Conservation (phyloP, 2,888 invertebrate genomes). For the Drosophila greeni region DNA sequence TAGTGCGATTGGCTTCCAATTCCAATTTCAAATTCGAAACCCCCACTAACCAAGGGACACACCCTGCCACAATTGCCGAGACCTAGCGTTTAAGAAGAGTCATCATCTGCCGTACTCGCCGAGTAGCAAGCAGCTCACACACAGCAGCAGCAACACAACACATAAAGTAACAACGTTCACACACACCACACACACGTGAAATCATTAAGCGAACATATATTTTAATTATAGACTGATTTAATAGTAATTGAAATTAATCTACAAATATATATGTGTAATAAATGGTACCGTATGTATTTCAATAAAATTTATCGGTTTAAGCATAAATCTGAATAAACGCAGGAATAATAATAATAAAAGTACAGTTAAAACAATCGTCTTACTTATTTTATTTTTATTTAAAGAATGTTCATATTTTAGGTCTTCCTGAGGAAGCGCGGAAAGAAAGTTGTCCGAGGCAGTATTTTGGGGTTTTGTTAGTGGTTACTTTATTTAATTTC, state of each 20-base stretch:
- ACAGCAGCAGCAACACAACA: constrained; percentile 33
- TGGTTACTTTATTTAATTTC: constrained; percentile 25
- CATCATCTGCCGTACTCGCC: constrained; percentile 41
- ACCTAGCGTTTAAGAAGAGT: constrained; percentile 41
- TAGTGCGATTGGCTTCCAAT: constrained; percentile 37
- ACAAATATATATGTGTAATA: constrained; percentile 59
- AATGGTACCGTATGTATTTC: constrained; percentile 52
- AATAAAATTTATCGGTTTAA: constrained; percentile 55
- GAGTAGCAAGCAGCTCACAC: constrained; percentile 48
- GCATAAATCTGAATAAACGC: constrained; percentile 69
- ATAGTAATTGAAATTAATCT: constrained; percentile 79
- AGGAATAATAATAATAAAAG: constrained; percentile 64
- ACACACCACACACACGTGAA: constrained; percentile 48
- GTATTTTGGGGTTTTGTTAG: not conserved
- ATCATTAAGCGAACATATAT: constrained; percentile 73
- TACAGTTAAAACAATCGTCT: constrained; percentile 41
- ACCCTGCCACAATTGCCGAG: constrained; percentile 49
- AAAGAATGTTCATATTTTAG: too few relatives aligned
- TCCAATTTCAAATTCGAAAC: constrained; percentile 19
- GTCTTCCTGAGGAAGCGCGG: too few relatives aligned
- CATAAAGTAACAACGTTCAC: constrained; percentile 32
- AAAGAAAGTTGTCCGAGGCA: not conserved
- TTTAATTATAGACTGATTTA: constrained; percentile 79
- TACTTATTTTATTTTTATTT: too few relatives aligned
- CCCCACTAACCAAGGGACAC: constrained; percentile 37